These are phyloP conservation scores for Synergus umbraculus DNA, from an alignment of 2,888 invertebrate genomes.

Conservation along the genomic window DNA sequence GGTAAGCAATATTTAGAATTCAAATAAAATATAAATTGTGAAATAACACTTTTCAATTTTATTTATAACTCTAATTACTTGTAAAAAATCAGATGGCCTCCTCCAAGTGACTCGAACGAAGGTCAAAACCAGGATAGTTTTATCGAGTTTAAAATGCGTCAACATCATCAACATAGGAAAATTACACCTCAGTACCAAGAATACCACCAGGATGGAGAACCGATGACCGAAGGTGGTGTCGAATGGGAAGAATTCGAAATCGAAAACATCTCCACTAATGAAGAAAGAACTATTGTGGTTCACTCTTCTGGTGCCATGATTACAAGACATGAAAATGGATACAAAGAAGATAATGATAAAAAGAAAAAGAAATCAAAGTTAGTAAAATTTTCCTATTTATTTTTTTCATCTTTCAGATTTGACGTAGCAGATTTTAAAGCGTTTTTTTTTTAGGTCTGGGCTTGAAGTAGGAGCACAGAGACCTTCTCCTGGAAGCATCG, in stretches of 20 bases:
- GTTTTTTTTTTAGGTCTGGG: conserved; percentile 76
- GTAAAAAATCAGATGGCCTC: conserved; percentile 86
- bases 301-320: conserved; percentile 57
- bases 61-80: not conserved
- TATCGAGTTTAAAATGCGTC: conserved; percentile 92
- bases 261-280: conserved; percentile 77
- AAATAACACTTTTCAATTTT: not conserved
- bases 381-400: conserved; percentile 46
- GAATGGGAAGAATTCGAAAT: conserved; percentile 94
- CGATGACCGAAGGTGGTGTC: conserved; percentile 78
- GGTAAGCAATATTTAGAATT: conserved; percentile 71
- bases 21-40: not conserved
- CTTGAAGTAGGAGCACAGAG: conserved; percentile 90
- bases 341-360: conserved; percentile 70
- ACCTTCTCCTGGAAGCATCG: conserved; percentile 92
- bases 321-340: conserved; percentile 70
- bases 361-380: conserved; percentile 75
- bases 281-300: conserved; percentile 66
- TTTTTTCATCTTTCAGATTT: conserved; percentile 35
- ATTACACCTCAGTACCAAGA: conserved; percentile 85
- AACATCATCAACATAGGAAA: conserved; percentile 83
- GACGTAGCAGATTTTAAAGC: not conserved
- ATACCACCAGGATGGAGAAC: conserved; percentile 77
- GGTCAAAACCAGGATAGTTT: conserved; percentile 87
- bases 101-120: conserved; percentile 85